Evolutionary conservation across 1,140 invertebrate species (phyloP).

Genomic region (Helicoverpa zea): DNA sequence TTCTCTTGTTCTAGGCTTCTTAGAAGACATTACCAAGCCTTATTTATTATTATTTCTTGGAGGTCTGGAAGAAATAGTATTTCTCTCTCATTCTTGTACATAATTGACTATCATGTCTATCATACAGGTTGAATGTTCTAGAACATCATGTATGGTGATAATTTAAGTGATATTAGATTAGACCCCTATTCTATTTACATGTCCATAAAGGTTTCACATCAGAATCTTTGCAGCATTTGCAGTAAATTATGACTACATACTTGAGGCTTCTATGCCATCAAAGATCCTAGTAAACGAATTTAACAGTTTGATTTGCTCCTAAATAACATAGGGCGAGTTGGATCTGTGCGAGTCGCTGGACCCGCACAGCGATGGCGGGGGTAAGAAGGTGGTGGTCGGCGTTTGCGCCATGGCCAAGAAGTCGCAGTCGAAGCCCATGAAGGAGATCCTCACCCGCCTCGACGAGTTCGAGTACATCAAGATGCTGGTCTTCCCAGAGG

Average conservation of each 20-base stretch:
- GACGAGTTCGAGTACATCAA: conserved; percentile 99
- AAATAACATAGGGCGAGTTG: conserved; percentile 89
- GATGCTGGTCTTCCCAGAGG: conserved; percentile 97
- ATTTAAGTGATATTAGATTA: not conserved
- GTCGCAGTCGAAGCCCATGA: conserved; percentile 99
- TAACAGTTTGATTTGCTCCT: conserved; percentile 48
- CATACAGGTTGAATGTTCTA: not conserved
- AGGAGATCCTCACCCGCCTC: conserved; percentile 97
- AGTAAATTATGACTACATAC: too few species aligned
- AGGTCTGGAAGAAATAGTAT: not conserved
- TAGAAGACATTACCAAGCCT: conserved; percentile 8
- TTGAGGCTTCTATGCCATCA: too few species aligned
- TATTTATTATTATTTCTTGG: conserved; percentile 21
- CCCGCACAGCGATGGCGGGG: conserved; percentile 88
- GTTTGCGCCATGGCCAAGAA: conserved; percentile 99
- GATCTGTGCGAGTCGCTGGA: conserved; percentile 90
- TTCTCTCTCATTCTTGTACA: not conserved
- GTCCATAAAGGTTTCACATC: too few species aligned
- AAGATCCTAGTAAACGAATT: not conserved
- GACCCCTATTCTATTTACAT: too few species aligned
- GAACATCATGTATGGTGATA: not conserved
- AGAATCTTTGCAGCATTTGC: too few species aligned
- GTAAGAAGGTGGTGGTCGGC: conserved; percentile 97
- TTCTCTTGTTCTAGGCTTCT: conserved; percentile 1
- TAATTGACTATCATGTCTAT: not conserved